phyloP scores from a whole-genome alignment of 2,797 vertebrate species.

The Aldrovandia affinis region DNA sequence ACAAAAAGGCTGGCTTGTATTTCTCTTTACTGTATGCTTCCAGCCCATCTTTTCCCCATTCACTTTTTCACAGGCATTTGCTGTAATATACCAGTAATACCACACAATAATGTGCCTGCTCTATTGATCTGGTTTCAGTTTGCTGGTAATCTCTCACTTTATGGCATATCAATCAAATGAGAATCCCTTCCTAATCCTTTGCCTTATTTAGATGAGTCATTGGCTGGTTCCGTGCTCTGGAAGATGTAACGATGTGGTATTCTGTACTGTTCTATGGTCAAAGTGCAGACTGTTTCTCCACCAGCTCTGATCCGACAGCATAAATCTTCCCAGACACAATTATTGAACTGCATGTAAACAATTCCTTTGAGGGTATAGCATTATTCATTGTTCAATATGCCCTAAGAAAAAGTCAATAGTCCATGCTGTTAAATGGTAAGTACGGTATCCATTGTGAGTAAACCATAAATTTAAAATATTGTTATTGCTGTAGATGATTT shows the following conservation, averaged over 20 bases:
- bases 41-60: not conserved
- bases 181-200: not conserved
- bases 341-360: not conserved
- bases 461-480: conserved; percentile 1
- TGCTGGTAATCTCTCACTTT: not conserved
- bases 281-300: not conserved
- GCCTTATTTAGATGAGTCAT: not conserved
- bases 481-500: not conserved
- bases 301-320: not conserved
- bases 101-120: not conserved
- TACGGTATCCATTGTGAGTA: not conserved
- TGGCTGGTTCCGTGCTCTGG: not conserved
- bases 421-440: not conserved
- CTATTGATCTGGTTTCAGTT: not conserved
- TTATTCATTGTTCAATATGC: conserved; percentile 11
- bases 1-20: not conserved
- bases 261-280: not conserved
- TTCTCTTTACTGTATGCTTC: not conserved
- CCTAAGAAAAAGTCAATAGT: conserved; percentile 5
- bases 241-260: not conserved
- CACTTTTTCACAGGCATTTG: not conserved
- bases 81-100: not conserved
- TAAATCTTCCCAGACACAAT: not conserved
- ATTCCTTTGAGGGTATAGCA: not conserved
- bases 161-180: not conserved